These are phyloP conservation scores for Stictonetta naevosa DNA, from an alignment of 2,113 vertebrate species.

Conservation along the genomic window DNA sequence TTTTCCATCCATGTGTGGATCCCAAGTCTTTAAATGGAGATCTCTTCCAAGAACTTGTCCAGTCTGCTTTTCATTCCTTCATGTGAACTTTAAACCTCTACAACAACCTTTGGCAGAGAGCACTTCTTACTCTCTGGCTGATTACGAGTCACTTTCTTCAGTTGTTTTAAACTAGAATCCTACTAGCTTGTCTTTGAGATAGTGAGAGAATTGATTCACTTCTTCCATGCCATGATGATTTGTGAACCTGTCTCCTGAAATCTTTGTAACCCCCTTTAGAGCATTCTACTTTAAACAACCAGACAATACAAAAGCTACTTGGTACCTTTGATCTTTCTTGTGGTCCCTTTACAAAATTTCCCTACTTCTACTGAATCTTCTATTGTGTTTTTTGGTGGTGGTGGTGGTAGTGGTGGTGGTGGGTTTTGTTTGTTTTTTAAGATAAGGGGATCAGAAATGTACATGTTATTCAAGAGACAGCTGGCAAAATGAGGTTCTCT, in stretches of 20 bases:
- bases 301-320: not conserved
- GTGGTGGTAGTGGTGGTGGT: too few relatives aligned
- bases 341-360: not conserved
- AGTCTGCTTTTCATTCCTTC: not conserved
- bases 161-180: not conserved
- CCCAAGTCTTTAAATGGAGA: not conserved
- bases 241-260: not conserved
- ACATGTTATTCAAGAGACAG: not conserved
- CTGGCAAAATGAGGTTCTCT: not conserved
- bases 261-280: not conserved
- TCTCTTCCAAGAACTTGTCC: not conserved
- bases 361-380: not conserved
- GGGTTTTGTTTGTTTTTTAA: not conserved
- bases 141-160: not conserved
- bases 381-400: not conserved
- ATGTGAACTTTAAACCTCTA: not conserved
- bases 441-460: not conserved
- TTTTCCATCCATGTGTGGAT: not conserved
- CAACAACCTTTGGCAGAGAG: not conserved
- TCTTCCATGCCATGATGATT: not conserved
- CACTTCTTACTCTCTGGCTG: not conserved
- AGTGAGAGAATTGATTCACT: not conserved
- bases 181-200: not conserved
- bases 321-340: not conserved
- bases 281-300: not conserved